phyloP scores from a whole-genome alignment of 2,797 vertebrate genomes.

The Brotogeris chrysoptera region DNA sequence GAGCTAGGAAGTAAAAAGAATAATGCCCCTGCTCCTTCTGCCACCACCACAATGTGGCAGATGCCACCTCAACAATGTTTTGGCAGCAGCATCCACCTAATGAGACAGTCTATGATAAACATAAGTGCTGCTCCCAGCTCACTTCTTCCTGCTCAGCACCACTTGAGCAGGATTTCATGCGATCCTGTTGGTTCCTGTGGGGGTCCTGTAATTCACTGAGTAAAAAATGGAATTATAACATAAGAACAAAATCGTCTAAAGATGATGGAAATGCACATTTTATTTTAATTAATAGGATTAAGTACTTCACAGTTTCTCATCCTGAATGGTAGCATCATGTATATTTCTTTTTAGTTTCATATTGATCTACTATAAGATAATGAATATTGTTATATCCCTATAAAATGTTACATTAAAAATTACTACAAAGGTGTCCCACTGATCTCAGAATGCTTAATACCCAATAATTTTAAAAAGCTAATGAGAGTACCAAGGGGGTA shows the following conservation, averaged over 20 bases:
- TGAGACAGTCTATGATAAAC: background rate
- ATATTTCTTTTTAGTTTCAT: conserved; percentile 25
- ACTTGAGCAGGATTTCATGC: background rate
- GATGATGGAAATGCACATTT: background rate
- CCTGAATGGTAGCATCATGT: background rate
- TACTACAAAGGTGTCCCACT: background rate
- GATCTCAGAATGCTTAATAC: background rate
- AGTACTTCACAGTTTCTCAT: background rate
- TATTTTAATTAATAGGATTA: conserved; percentile 31
- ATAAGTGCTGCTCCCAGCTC: accelerated
- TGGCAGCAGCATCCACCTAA: background rate
- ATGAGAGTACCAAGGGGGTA: background rate
- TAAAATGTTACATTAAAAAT: background rate
- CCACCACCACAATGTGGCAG: background rate
- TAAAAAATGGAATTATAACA: background rate
- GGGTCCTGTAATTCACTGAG: background rate
- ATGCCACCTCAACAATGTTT: background rate
- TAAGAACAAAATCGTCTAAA: background rate
- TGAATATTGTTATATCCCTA: background rate
- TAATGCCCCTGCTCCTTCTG: background rate
- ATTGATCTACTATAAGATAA: background rate
- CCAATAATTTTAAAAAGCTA: background rate
- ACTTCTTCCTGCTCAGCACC: background rate
- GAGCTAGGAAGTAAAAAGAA: background rate
- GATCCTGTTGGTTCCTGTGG: background rate